These are phyloP conservation scores for Dolichomitus sp. DNA, from an alignment of 2,888 invertebrate genomes.

Conservation along the genomic window DNA sequence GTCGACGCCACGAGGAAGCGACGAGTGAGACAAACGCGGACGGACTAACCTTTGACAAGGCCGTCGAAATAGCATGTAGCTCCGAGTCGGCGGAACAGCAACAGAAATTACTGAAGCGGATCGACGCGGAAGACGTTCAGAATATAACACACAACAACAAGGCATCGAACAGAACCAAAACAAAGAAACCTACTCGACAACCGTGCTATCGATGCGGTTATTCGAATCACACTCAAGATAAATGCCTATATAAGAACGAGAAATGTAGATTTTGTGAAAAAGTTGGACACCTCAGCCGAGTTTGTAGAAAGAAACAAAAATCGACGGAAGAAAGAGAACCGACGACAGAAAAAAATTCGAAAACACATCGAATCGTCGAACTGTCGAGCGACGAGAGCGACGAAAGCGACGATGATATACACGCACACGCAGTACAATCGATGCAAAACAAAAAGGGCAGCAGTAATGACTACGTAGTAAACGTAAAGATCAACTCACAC, in stretches of 20 bases:
- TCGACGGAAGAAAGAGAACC: neutral
- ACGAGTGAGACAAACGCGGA: constrained; percentile 40
- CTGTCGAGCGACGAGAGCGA: constrained; percentile 10
- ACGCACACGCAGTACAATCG: neutral
- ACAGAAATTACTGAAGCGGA: constrained; percentile 36
- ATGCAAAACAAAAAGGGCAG: constrained; percentile 10
- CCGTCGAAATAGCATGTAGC: constrained; percentile 40
- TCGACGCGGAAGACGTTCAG: constrained; percentile 32
- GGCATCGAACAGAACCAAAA: constrained; percentile 23
- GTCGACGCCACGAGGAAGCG: constrained; percentile 53
- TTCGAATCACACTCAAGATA: constrained; percentile 41
- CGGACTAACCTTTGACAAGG: constrained; percentile 47
- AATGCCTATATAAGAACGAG: constrained; percentile 48
- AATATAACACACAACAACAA: constrained; percentile 36
- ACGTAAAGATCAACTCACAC: constrained; percentile 42
- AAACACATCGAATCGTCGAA: neutral
- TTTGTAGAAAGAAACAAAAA: neutral
- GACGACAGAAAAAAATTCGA: neutral
- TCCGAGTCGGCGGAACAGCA: constrained; percentile 35
- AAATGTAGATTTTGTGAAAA: constrained; percentile 51
- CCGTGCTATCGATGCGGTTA: constrained; percentile 54
- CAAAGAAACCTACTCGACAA: constrained; percentile 22
- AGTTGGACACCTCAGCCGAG: constrained; percentile 14
- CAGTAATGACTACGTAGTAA: constrained; percentile 41
- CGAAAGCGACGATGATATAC: constrained; percentile 6